Percentiles rank a stretch among this genome's conserved stretches.
These are phyloP conservation scores for Hemicordylus capensis DNA, from an alignment of 2,113 vertebrate species.

Conservation along the genomic window DNA sequence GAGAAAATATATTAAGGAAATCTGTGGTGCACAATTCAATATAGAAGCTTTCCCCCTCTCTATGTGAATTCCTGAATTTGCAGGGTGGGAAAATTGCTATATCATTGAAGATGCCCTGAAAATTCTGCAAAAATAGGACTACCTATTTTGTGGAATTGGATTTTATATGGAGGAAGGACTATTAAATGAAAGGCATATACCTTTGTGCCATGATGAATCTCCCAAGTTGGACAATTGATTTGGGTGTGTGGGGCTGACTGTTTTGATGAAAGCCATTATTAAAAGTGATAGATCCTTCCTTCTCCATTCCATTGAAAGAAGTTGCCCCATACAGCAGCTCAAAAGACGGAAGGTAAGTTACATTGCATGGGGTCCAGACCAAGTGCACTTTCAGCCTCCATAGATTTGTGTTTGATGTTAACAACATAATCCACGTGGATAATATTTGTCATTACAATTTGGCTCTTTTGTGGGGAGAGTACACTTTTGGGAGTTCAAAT, in stretches of 20 bases:
- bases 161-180: too few relatives aligned
- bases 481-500: not conserved
- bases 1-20: not conserved
- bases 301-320: not conserved
- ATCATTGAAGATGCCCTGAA: not conserved
- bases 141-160: too few relatives aligned
- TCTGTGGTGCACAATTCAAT: not conserved
- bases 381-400: not conserved
- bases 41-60: not conserved
- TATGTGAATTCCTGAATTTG: not conserved
- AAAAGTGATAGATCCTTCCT: too few relatives aligned
- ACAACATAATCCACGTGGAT: not conserved
- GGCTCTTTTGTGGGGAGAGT: not conserved
- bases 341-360: not conserved
- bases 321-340: not conserved
- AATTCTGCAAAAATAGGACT: not conserved
- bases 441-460: not conserved
- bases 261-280: too few relatives aligned
- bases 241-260: too few relatives aligned
- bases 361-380: not conserved
- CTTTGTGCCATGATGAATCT: too few relatives aligned
- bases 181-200: too few relatives aligned
- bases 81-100: not conserved
- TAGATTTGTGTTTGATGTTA: not conserved
- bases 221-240: too few relatives aligned